Percentiles rank a stretch among this genome's conserved stretches.
Evolutionary conservation across 1,140 invertebrate genomes (phyloP).

Genomic region (Teleopsis dalmanni): DNA sequence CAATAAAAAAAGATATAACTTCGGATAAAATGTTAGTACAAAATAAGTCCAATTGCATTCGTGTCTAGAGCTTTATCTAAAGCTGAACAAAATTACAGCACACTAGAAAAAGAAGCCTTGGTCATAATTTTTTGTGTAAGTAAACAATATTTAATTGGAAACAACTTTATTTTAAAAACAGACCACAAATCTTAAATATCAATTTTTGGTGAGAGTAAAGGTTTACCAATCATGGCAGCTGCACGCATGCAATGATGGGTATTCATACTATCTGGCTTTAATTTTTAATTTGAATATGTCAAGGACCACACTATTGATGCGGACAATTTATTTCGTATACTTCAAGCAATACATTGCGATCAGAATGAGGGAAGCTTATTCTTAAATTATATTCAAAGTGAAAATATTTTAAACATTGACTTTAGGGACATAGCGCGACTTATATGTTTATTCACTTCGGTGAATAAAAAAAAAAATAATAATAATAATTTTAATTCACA

Average conservation of each 20-base stretch:
- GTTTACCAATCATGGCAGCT: constrained; percentile 18
- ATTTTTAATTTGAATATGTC: constrained; percentile 36
- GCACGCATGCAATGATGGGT: constrained; percentile 30
- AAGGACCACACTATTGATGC: constrained; percentile 7
- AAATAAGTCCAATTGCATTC: constrained; percentile 41
- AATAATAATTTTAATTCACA: no score
- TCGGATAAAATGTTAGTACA: constrained; percentile 18
- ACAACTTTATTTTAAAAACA: constrained; percentile 26
- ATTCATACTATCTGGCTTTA: constrained; percentile 27
- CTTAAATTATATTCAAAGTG: background rate
- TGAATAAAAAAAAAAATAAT: no score
- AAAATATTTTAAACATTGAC: constrained; percentile 2
- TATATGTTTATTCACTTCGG: no score
- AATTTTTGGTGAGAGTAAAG: constrained; percentile 28
- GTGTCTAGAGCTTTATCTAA: constrained; percentile 43
- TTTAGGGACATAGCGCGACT: constrained; percentile 3
- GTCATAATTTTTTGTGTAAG: constrained; percentile 9
- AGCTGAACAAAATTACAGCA: constrained; percentile 45
- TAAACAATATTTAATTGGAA: constrained; percentile 6
- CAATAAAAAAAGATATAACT: constrained; percentile 24
- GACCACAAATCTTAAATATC: constrained; percentile 46
- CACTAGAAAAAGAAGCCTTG: constrained; percentile 21
- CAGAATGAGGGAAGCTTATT: background rate
- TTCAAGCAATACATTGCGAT: background rate
- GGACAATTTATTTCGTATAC: constrained; percentile 3